Evolutionary conservation across 2,797 vertebrate species (phyloP), one percentile per base, ranked within the genome.

Genomic region (Coregonus ussuriensis): DNA sequence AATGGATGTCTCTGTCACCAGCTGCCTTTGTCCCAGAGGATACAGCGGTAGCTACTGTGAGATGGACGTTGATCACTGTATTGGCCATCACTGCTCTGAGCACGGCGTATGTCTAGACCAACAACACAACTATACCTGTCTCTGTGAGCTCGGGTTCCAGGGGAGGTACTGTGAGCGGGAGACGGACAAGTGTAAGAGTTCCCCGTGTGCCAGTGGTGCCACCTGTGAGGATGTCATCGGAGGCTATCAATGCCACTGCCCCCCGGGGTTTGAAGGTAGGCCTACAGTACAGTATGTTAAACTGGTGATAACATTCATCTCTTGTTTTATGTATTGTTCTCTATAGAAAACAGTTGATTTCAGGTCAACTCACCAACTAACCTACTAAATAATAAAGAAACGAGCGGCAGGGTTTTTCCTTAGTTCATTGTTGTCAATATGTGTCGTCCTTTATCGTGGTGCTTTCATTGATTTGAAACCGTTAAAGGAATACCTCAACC

Each of bases 181-280:
- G 91, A 91, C 80, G 78, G 92, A 97, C 86, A 92, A 95, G 86
- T 96, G 93, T 78, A 91, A 77, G 88, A 94, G 91, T 84, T 91
- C 86, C 73, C 93, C 93, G 37, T 96, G 94, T 73, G 84, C 91
- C 84, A 94, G 88, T 29, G 91, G 91, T 77, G 93, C 93, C 86
- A 93, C 91, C 79, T 94, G 94, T 81, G 72, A 91, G 87, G 91
- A 93, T 90, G 88, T 93, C 86, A 90, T 93, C 81, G 87, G 87
- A 41, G 86, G 83, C 89, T 94, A 95, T 91, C 92, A 86, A 71
- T 96, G 94, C 85, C 87, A 77, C 59, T 95, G 94, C 87, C 74
- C 92, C 65, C 72, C 88, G 37, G 93, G 93, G 71, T 96, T 95
- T 92, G 91, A 92, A 91, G 95, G 95, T 95, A 94, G 88, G 85